A percentile compares a stretch with the other conserved stretches of the same genome.
phyloP scores from a whole-genome alignment of 2,797 vertebrate genomes.

The Acanthis flammea region DNA sequence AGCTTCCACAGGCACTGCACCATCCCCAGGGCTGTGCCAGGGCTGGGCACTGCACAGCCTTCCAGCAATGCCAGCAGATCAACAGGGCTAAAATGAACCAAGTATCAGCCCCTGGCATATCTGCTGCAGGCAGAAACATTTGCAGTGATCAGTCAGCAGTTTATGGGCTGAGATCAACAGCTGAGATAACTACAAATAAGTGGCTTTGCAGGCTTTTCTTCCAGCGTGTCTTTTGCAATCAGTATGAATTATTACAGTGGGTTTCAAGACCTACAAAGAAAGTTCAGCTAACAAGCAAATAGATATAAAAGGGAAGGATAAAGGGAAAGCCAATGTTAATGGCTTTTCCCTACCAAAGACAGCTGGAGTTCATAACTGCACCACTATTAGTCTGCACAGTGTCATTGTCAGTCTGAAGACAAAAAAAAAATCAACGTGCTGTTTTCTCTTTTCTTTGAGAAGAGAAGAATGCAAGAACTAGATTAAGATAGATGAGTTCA shows the following conservation, averaged over 20 bases:
- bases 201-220: constrained; percentile 60
- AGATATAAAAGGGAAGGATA: constrained; percentile 48
- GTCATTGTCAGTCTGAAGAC: constrained; percentile 41
- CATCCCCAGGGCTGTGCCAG: accelerated
- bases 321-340: constrained; percentile 57
- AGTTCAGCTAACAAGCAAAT: constrained; percentile 63
- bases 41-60: not conserved
- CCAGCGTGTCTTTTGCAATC: constrained; percentile 48
- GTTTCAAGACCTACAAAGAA: constrained; percentile 52
- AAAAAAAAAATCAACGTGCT: constrained; percentile 9
- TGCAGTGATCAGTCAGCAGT: constrained; percentile 46
- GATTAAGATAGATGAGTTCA: constrained; percentile 52
- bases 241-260: constrained; percentile 41
- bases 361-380: constrained; percentile 65
- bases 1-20: not conserved
- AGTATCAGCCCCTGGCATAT: not conserved
- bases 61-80: not conserved
- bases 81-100: not conserved
- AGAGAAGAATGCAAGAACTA: constrained; percentile 44
- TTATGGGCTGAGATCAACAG: constrained; percentile 61
- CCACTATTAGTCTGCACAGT: constrained; percentile 43
- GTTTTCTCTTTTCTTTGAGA: constrained; percentile 32
- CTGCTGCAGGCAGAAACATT: constrained; percentile 28
- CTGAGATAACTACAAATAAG: constrained; percentile 63
- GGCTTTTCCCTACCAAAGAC: constrained; percentile 57